Evolutionary conservation across 1,140 invertebrate genomes (phyloP), one percentile per base, ranked within the genome.

Genomic region (Globodera rostochiensis): DNA sequence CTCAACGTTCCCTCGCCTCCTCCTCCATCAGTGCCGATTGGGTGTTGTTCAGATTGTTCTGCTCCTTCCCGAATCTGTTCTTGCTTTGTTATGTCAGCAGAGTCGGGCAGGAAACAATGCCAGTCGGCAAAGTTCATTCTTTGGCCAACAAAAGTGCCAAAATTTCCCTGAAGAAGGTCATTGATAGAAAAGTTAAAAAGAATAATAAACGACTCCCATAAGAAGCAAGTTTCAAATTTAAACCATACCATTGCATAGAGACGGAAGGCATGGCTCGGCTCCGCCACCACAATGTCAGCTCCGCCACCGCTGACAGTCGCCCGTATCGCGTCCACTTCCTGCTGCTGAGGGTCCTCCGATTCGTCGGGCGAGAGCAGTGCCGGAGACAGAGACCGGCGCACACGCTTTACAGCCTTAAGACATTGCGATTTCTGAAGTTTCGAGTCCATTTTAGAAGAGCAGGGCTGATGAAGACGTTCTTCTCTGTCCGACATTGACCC

Each of bases 81-180:
- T 64, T n/a, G 45, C 19, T 19, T 47, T 15, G 57, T 64, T 19
- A 6, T 19, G 57, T 64, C 15, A 64, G 13, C 73, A 21, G 46
- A 50, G 21, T 60, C 21, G 36, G 64, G 6, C 8, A 21, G 15
- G 53, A 81, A 81, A 79, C 80, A 81, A 6, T n/a, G 25, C 60
- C 4, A 70, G 79, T 81, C 79, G 1, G 64, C 66, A 74, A 81
- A 79, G 49, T 81, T 81, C 80, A 81, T 81, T n/a, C 80, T 47
- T 50, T 77, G 73, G 6, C 80, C 80, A 25, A 81, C 60, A 50
- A 81, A 81, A n/a, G 80, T 74, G 25, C 80, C 80, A 76, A 81
- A 81, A 78, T 81, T 81, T 50, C 73, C 73, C 80, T 81, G 11
- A 64, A 64, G n/a, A 15, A 19, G 57, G 6, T 11, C 53, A 53